A percentile compares a stretch with the other conserved stretches of the same genome.
Conservation (phyloP, 1,140 invertebrate species). For the Procambarus virginalis region DNA sequence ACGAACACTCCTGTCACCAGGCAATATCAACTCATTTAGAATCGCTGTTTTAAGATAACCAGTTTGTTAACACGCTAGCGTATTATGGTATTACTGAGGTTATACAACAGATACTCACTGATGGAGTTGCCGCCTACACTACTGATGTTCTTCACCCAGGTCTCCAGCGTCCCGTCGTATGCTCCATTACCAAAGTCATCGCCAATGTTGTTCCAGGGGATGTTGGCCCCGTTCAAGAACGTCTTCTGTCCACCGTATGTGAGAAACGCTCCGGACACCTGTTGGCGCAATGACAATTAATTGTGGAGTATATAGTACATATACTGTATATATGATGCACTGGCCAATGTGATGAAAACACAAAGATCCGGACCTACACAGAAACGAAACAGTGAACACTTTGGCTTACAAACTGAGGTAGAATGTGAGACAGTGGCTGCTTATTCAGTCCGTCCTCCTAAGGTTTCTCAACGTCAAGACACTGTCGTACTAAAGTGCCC, state of each 20-base stretch:
- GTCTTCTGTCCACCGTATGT: constrained; percentile 72
- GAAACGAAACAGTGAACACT: too few relatives aligned
- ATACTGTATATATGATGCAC: too few relatives aligned
- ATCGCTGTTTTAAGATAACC: too few relatives aligned
- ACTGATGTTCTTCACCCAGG: constrained; percentile 73
- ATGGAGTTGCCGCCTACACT: constrained; percentile 74
- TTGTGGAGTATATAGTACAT: background rate
- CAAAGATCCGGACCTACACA: too few relatives aligned
- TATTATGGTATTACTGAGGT: background rate
- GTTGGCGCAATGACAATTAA: background rate
- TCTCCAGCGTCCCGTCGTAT: constrained; percentile 72
- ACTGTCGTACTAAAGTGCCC: too few relatives aligned
- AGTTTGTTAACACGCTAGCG: too few relatives aligned
- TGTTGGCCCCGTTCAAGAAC: constrained; percentile 75
- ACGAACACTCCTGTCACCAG: constrained; percentile 74
- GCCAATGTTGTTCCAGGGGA: constrained; percentile 74
- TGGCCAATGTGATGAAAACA: too few relatives aligned
- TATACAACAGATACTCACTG: constrained; percentile 72
- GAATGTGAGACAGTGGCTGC: too few relatives aligned
- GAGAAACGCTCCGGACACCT: constrained; percentile 70
- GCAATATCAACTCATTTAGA: too few relatives aligned
- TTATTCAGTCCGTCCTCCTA: too few relatives aligned
- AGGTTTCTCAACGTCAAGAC: too few relatives aligned
- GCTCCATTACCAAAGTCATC: constrained; percentile 73
- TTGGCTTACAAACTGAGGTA: too few relatives aligned